Conservation (phyloP, 2,888 invertebrate species). For the Gryllus longicercus region DNA sequence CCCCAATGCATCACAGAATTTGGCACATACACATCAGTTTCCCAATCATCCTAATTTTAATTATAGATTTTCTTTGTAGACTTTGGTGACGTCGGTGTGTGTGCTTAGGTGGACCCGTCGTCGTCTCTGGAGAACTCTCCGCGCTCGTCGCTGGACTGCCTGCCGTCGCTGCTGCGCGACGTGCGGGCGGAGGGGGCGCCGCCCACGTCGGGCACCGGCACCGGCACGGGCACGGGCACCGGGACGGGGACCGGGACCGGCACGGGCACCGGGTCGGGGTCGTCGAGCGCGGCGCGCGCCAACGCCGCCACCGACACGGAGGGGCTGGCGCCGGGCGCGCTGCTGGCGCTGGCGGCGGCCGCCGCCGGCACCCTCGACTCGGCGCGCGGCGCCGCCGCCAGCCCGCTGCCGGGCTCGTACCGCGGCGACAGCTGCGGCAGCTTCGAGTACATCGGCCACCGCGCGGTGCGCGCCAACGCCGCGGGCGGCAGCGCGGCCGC, state of each 20-base stretch:
- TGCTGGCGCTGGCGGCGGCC: conserved; percentile 52
- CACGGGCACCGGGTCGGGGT: conserved; percentile 30
- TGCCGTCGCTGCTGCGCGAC: conserved; percentile 45
- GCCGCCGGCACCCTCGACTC: conserved; percentile 52
- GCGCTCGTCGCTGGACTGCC: conserved; percentile 51
- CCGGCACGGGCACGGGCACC: conserved; percentile 37
- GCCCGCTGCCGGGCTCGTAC: conserved; percentile 57
- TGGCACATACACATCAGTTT: background rate
- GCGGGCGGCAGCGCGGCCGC: conserved; percentile 19
- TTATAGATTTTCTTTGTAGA: background rate
- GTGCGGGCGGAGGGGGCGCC: conserved; percentile 38
- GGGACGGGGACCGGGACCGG: background rate
- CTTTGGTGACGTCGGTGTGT: too few relatives aligned
- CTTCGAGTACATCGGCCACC: conserved; percentile 57
- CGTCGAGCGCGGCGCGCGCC: conserved; percentile 30
- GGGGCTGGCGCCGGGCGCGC: conserved; percentile 55
- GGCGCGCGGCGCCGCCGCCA: conserved; percentile 47
- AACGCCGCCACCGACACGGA: conserved; percentile 33
- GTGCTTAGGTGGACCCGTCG: conserved; percentile 44
- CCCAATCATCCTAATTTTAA: background rate
- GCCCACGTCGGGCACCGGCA: conserved; percentile 23
- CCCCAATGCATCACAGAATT: too few relatives aligned
- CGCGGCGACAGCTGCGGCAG: conserved; percentile 62
- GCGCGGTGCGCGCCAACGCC: conserved; percentile 21
- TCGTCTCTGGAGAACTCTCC: conserved; percentile 50